Evolutionary conservation across 2,113 vertebrate species (phyloP).

Genomic region (Uria aalge): DNA sequence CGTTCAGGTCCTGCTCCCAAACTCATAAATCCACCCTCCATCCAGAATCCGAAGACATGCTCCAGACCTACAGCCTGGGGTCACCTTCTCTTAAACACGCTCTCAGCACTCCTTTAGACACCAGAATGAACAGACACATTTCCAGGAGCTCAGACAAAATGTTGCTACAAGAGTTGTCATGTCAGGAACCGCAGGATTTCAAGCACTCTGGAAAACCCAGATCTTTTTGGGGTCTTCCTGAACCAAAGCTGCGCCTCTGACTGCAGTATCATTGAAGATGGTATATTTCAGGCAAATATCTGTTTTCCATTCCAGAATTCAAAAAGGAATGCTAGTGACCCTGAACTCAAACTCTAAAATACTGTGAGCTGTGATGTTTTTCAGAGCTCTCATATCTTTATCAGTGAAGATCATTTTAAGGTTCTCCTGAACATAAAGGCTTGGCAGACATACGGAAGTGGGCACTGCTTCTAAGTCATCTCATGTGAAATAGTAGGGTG

Average conservation of each 20-base stretch:
- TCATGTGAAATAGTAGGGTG: not conserved
- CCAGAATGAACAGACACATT: not conserved
- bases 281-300: not conserved
- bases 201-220: not conserved
- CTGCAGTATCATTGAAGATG: not conserved
- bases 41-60: not conserved
- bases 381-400: not conserved
- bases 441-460: not conserved
- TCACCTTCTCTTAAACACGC: not conserved
- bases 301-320: not conserved
- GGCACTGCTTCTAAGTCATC: not conserved
- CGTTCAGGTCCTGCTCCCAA: not conserved
- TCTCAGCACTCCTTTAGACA: not conserved
- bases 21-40: not conserved
- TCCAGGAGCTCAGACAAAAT: not conserved
- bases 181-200: not conserved
- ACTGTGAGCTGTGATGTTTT: not conserved
- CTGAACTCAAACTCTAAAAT: not conserved
- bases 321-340: not conserved
- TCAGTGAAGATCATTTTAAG: not conserved
- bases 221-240: not conserved
- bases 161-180: not conserved
- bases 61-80: not conserved
- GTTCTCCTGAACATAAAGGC: not conserved
- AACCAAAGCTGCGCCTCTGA: not conserved